Evolutionary conservation across 2,888 invertebrate species (phyloP).

Genomic region (Habroteleia sp.): DNA sequence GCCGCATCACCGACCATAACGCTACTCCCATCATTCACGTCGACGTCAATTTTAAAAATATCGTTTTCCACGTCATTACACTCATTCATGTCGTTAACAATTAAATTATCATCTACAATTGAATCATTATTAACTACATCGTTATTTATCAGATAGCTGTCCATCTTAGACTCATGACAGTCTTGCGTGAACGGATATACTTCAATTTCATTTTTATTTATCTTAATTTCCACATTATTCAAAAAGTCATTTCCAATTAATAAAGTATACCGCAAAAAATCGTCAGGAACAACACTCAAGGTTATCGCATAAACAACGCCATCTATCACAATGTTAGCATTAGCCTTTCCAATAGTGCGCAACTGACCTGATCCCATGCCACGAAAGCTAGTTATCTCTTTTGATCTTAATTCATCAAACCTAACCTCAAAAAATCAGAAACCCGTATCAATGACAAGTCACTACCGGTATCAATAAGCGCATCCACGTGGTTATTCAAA

Average conservation of each 20-base stretch:
- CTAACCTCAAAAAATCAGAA: constrained; percentile 8
- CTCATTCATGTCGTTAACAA: neutral
- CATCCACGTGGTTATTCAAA: too few species aligned
- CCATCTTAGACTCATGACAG: neutral
- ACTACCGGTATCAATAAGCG: constrained; percentile 17
- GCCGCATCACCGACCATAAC: constrained; percentile 8
- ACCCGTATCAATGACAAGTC: constrained; percentile 3
- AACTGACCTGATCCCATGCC: neutral
- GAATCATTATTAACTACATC: neutral
- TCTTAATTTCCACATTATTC: constrained; percentile 11
- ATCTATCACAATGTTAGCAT: constrained; percentile 4
- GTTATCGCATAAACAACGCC: neutral
- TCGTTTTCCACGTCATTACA: neutral
- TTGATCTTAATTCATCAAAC: neutral
- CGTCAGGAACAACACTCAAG: constrained; percentile 4
- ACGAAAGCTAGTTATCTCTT: constrained; percentile 3
- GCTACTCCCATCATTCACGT: neutral
- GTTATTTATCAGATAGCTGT: neutral
- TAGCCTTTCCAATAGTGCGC: neutral
- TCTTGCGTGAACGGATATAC: constrained; percentile 2
- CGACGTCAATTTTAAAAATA: constrained; percentile 12
- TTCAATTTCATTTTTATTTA: constrained; percentile 5
- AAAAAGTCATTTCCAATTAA: constrained; percentile 18
- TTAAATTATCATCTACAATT: neutral
- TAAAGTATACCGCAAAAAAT: neutral